Conservation (phyloP, 2,797 vertebrate genomes). For the Hybognathus amarus region DNA sequence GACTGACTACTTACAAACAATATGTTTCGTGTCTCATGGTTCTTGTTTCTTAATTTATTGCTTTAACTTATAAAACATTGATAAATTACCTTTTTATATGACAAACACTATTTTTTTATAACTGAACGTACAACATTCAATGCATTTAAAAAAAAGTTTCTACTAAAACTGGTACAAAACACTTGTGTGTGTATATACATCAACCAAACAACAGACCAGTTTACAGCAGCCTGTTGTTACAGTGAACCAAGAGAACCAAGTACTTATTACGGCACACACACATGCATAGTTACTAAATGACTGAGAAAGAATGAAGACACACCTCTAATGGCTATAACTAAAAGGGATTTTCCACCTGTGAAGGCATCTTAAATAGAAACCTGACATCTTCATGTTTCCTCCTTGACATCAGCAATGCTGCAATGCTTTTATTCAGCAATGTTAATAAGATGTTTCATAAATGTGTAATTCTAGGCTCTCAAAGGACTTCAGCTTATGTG, state of each 20-base stretch:
- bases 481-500: background rate
- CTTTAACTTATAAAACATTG: background rate
- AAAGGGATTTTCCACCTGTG: constrained; percentile 3
- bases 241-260: constrained; percentile 3
- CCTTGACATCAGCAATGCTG: constrained; percentile 21
- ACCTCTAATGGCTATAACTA: constrained; percentile 23
- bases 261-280: constrained; percentile 40
- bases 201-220: constrained; percentile 28
- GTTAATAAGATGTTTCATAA: constrained; percentile 24
- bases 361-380: constrained; percentile 7
- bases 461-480: constrained; percentile 5
- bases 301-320: constrained; percentile 6
- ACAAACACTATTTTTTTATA: background rate
- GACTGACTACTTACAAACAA: constrained; percentile 15
- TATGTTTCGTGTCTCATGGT: background rate
- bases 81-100: background rate
- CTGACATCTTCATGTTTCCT: background rate
- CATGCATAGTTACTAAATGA: constrained; percentile 4
- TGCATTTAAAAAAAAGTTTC: background rate
- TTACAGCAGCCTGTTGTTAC: constrained; percentile 21
- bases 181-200: background rate
- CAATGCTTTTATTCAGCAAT: background rate
- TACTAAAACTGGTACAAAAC: background rate
- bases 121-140: background rate
- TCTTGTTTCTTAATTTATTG: background rate